A percentile compares a stretch with the other conserved stretches of the same genome.
Conservation (phyloP, 2,797 vertebrate genomes). For the Molothrus aeneus region DNA sequence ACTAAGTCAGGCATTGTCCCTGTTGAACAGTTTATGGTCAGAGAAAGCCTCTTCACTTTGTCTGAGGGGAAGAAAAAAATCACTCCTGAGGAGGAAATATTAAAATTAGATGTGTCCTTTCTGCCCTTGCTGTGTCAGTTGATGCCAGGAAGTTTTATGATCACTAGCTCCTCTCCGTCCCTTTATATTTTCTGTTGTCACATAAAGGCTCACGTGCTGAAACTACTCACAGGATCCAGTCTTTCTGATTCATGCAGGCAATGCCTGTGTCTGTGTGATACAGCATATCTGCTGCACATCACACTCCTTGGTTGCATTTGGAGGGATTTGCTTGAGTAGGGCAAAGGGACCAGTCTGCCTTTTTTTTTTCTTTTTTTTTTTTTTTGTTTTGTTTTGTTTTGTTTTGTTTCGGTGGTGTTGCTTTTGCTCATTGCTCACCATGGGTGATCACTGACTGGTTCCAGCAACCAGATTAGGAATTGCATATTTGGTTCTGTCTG, state of each 20-base stretch:
- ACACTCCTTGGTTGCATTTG: neutral
- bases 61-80: neutral
- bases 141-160: constrained; percentile 35
- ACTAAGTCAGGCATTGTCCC: neutral
- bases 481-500: neutral
- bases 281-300: constrained; percentile 23
- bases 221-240: constrained; percentile 21
- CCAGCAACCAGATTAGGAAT: neutral
- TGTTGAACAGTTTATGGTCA: neutral
- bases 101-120: constrained; percentile 2
- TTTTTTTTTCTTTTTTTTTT: too few relatives aligned
- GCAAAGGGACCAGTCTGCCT: neutral
- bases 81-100: neutral
- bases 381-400: neutral
- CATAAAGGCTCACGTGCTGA: neutral
- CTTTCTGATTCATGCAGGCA: constrained; percentile 2
- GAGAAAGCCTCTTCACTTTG: neutral
- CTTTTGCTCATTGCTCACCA: neutral
- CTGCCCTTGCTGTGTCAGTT: constrained; percentile 4
- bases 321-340: neutral
- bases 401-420: neutral
- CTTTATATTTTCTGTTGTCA: constrained; percentile 31
- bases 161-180: neutral
- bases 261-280: constrained; percentile 19
- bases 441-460: neutral